Conservation (phyloP, 2,797 vertebrate genomes). For the Cuculus canorus region DNA sequence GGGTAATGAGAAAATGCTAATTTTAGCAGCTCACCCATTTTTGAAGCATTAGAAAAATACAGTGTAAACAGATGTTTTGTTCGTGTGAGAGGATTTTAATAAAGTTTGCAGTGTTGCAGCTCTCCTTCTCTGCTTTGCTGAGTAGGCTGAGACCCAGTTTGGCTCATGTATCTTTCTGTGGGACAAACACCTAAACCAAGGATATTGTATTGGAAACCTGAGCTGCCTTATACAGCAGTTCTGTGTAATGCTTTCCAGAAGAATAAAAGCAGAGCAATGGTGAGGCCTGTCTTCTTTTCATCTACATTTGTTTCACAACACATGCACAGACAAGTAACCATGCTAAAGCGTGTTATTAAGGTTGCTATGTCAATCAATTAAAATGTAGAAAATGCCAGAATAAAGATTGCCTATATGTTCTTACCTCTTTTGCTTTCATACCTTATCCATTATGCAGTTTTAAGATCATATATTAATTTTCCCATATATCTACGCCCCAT, state of each 20-base stretch:
- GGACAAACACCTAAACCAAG: constrained; percentile 20
- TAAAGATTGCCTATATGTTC: neutral
- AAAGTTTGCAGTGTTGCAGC: neutral
- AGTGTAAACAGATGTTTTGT: neutral
- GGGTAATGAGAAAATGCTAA: neutral
- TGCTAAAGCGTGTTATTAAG: neutral
- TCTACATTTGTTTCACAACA: neutral
- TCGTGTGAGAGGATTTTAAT: neutral
- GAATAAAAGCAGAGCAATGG: neutral
- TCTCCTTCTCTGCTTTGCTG: neutral
- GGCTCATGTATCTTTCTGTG: constrained; percentile 9
- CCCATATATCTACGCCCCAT: neutral
- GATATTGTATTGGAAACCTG: constrained; percentile 66
- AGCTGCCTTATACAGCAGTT: constrained; percentile 6
- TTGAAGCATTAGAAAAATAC: neutral
- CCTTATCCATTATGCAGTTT: neutral
- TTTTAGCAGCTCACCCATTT: neutral
- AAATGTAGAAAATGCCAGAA: neutral
- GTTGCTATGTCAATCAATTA: neutral
- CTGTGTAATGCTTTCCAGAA: constrained; percentile 56
- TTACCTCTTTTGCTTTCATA: neutral
- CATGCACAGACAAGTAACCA: neutral
- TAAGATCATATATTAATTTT: neutral
- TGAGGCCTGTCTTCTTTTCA: constrained; percentile 15
- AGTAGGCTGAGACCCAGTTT: neutral